Conservation (phyloP, 2,797 vertebrate species). For the Enteromius viviparus region DNA sequence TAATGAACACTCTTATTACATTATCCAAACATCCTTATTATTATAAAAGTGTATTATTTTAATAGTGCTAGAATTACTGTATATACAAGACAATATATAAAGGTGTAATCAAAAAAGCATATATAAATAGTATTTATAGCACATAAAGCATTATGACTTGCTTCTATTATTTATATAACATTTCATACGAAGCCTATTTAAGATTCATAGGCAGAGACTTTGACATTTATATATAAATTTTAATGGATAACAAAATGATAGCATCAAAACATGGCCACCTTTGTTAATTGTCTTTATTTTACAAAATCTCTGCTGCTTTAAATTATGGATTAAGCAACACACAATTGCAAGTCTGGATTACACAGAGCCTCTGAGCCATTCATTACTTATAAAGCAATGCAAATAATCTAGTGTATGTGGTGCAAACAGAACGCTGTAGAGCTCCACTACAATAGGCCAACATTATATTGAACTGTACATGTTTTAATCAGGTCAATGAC, state of each 20-base stretch:
- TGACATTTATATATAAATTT: conserved; percentile 87
- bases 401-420: conserved; percentile 42
- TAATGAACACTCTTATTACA: background rate
- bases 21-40: background rate
- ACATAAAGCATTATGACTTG: background rate
- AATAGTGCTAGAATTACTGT: background rate
- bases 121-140: background rate
- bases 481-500: conserved; percentile 1
- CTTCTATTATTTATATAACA: background rate
- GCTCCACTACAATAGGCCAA: conserved; percentile 21
- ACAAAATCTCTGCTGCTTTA: conserved; percentile 65
- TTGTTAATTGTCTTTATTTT: conserved; percentile 67
- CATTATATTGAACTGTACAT: conserved; percentile 28
- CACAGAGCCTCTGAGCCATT: conserved; percentile 43
- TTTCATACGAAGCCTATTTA: conserved; percentile 9
- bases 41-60: background rate
- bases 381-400: conserved; percentile 56
- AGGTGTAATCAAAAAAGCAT: background rate
- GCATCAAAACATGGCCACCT: conserved; percentile 85
- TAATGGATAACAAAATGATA: conserved; percentile 97
- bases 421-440: conserved; percentile 21
- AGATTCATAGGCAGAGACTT: conserved; percentile 58
- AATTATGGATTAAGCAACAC: conserved; percentile 34
- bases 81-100: background rate
- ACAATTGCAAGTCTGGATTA: conserved; percentile 50